Evolutionary conservation across 2,113 vertebrate species (phyloP), one percentile per base, ranked within the genome.

Genomic region (Amblyornis subalaris): DNA sequence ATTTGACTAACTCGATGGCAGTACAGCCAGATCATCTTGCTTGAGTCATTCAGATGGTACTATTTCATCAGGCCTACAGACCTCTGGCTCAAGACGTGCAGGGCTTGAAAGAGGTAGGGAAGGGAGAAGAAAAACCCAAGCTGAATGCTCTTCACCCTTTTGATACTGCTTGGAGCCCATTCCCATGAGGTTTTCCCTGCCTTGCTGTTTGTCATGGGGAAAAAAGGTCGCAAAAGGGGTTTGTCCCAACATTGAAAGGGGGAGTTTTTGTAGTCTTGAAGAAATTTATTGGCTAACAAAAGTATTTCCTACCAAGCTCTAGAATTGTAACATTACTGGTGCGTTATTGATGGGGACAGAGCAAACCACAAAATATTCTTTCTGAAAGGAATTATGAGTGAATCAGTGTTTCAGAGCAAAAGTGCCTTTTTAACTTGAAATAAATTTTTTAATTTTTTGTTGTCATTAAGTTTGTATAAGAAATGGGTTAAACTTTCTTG

Each of bases 31-130:
- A 50, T 60, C 48, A 26, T 71, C 70, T 28, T 4, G 2, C 31
- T 4, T 19, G 70, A 51, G 26, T 64, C 85, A 90, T 64, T 61
- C 21, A 3, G 33, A 55, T 1, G 1, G 65, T 6, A 40, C 36
- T 45, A 50, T 62, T 77, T 77, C 33, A 77, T 25, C 1, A 8
- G 40, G 50, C 24, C 44, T 40, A 31, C 61, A 51, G 65, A 60
- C 25, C 36, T 71, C 42, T 82, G 79, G 6, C 44, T 45, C 1
- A 0, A 0, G 3, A 31, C 5, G 4, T 26, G n/a, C 14, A 31
- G 57, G 35, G n/a, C 35, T 55, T 48, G 54, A 25, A 78, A n/a
- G n/a, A 51, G 12, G 29, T 16, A 42, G 61, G 28, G 44, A 54
- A 88, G 3, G n/a, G 36, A 79, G 45, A 58, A 58, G 44, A 54